Conservation (phyloP, 2,888 invertebrate genomes). For the Aelia acuminata region DNA sequence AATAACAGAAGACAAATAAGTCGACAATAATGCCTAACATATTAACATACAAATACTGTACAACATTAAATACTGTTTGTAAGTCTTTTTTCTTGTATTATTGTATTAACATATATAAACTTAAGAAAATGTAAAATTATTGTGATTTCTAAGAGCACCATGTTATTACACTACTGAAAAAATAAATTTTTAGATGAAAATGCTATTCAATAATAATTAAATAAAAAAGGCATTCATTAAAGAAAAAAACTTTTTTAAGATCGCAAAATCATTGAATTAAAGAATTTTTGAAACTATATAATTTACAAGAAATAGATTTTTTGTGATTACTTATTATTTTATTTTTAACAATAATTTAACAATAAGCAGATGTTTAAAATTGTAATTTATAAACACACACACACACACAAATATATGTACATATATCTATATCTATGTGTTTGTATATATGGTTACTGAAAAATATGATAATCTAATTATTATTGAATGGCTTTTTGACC, state of each 20-base stretch:
- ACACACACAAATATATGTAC: too few relatives aligned
- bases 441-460: too few relatives aligned
- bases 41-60: slow-evolving; percentile 39
- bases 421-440: too few relatives aligned
- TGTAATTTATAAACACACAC: too few relatives aligned
- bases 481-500: neutral
- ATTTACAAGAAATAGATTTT: neutral
- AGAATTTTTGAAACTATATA: neutral
- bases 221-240: neutral
- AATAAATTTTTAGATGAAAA: neutral
- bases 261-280: neutral
- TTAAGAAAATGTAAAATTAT: neutral
- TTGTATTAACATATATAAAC: neutral
- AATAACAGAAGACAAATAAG: slow-evolving; percentile 36
- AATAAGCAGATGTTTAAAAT: too few relatives aligned
- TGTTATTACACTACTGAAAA: neutral
- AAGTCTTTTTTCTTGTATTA: slow-evolving; percentile 2
- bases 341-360: too few relatives aligned
- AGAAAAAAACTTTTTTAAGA: neutral
- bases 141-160: slow-evolving; percentile 9
- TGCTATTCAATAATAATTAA: neutral
- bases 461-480: too few relatives aligned
- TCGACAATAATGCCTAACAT: neutral
- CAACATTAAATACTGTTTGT: slow-evolving; percentile 30
- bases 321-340: too few relatives aligned